Percentiles rank a stretch among this genome's conserved stretches.
Evolutionary conservation across 30 jellyfish, hydroid and myxozoan species (phyloP).

Genomic region (Catostylus mosaicus): DNA sequence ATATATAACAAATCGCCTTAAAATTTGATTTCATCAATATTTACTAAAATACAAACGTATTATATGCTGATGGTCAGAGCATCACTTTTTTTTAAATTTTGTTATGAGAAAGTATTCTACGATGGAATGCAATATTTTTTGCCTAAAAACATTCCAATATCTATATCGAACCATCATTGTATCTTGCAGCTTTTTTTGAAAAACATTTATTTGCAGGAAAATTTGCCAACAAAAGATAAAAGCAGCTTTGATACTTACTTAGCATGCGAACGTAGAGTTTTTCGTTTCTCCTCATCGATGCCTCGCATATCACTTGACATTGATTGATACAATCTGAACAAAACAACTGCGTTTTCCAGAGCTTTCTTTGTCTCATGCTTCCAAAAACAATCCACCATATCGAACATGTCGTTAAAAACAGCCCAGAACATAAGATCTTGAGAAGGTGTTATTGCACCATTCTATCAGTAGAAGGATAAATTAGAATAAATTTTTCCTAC

Average conservation of each 20-base stretch:
- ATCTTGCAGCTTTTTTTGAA: no score
- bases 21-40: no score
- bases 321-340: conserved; percentile 5
- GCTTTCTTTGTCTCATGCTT: conserved; percentile 1
- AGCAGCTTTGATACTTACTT: not conserved
- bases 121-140: no score
- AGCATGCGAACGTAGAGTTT: not conserved
- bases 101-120: no score
- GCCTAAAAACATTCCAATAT: no score
- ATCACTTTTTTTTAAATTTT: no score
- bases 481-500: no score
- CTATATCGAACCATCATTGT: no score
- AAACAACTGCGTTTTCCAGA: conserved; percentile 25
- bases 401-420: conserved; percentile 3
- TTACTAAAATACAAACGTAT: no score
- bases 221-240: not conserved
- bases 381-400: conserved; percentile 23
- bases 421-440: conserved; percentile 27
- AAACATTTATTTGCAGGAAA: not conserved
- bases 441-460: not conserved
- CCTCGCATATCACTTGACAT: not conserved
- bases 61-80: no score
- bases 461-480: no score
- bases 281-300: not conserved
- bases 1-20: no score